Evolutionary conservation across 1,140 invertebrate species (phyloP).

Genomic region (Drosophila punjabiensis): DNA sequence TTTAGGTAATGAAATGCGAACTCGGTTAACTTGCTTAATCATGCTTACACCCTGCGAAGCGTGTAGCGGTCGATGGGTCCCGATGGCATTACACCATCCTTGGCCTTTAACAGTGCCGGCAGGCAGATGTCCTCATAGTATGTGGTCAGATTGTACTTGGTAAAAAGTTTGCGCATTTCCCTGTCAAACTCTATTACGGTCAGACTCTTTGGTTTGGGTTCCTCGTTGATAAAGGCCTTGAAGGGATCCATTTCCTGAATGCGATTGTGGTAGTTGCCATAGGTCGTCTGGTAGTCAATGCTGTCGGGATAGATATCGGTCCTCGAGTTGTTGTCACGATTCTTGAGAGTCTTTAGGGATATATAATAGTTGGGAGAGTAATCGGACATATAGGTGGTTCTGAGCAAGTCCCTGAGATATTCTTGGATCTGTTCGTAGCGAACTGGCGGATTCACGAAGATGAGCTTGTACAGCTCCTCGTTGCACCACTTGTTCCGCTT

Average conservation of each 20-base stretch:
- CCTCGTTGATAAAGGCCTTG: slow-evolving; percentile 11
- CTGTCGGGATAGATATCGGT: neutral
- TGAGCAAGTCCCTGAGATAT: slow-evolving; percentile 48
- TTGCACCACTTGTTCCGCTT: slow-evolving; percentile 67
- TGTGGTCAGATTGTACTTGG: slow-evolving; percentile 62
- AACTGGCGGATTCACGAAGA: slow-evolving; percentile 60
- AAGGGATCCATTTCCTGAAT: slow-evolving; percentile 45
- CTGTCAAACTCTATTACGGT: slow-evolving; percentile 29
- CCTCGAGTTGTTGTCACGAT: neutral
- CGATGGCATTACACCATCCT: slow-evolving; percentile 65
- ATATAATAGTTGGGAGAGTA: slow-evolving; percentile 56
- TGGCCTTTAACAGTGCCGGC: slow-evolving; percentile 62
- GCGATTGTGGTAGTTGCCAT: slow-evolving; percentile 69
- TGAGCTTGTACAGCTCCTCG: slow-evolving; percentile 60
- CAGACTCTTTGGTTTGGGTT: slow-evolving; percentile 22
- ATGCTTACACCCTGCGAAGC: slow-evolving; percentile 40
- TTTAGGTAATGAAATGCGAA: neutral
- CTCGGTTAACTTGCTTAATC: neutral
- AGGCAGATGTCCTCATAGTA: slow-evolving; percentile 67
- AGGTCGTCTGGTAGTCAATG: slow-evolving; percentile 61
- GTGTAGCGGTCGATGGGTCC: slow-evolving; percentile 70
- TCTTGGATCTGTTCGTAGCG: slow-evolving; percentile 35
- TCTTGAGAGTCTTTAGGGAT: slow-evolving; percentile 30
- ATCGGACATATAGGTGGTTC: slow-evolving; percentile 56
- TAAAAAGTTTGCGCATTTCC: slow-evolving; percentile 67